Conservation (phyloP, 2,797 vertebrate genomes). For the Aldrovandia affinis region DNA sequence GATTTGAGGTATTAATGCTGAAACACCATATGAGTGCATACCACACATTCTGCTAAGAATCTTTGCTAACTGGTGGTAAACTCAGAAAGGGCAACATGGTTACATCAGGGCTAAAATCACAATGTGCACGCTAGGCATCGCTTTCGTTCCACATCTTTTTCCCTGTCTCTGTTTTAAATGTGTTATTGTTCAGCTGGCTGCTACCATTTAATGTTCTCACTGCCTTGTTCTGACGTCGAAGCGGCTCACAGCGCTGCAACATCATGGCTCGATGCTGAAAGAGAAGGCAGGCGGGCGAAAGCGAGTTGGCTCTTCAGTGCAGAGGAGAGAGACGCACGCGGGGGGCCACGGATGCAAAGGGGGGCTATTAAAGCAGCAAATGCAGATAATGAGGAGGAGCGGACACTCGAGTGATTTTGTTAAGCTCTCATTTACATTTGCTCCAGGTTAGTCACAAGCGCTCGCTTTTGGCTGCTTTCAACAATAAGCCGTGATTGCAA, state of each 20-base stretch:
- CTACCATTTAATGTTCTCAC: not conserved
- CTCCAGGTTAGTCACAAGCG: constrained; percentile 67
- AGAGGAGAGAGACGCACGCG: not conserved
- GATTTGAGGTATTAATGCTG: not conserved
- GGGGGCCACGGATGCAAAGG: not conserved
- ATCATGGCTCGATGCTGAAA: not conserved
- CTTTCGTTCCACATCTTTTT: not conserved
- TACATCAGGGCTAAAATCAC: too few relatives aligned
- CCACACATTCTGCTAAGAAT: not conserved
- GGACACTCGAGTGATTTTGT: constrained; percentile 74
- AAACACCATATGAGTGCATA: not conserved
- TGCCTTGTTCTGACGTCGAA: not conserved
- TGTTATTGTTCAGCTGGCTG: not conserved
- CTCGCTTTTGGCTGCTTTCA: constrained; percentile 65
- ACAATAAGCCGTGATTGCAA: constrained; percentile 76
- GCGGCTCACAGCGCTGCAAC: not conserved
- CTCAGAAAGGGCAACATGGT: not conserved
- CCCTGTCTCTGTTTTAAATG: not conserved
- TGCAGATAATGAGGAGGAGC: constrained; percentile 65
- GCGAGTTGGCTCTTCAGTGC: not conserved
- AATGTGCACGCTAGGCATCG: too few relatives aligned
- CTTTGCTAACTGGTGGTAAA: not conserved
- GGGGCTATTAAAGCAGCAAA: constrained; percentile 36
- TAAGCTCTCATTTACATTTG: constrained; percentile 81
- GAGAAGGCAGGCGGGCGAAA: not conserved